A percentile compares a stretch with the other conserved stretches of the same genome.
phyloP scores from a whole-genome alignment of 2,113 vertebrate species.

The Mus pahari region DNA sequence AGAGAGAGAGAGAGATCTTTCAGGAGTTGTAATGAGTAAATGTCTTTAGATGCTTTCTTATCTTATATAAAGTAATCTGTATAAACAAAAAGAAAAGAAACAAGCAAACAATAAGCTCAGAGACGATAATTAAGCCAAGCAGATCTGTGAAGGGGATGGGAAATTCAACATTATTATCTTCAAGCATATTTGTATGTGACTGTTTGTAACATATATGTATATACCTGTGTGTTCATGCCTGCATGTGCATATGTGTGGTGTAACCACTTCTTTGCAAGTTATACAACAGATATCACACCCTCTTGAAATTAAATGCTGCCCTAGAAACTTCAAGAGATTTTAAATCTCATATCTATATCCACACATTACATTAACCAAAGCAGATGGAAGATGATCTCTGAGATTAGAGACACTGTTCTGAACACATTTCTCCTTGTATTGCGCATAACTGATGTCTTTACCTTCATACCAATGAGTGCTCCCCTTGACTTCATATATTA shows the following conservation, averaged over 20 bases:
- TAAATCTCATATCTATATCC: constrained; percentile 66
- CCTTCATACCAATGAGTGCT: not conserved
- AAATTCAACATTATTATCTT: constrained; percentile 12
- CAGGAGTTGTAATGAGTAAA: not conserved
- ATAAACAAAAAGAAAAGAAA: not conserved
- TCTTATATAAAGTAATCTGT: not conserved
- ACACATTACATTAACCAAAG: constrained; percentile 53
- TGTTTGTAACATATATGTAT: not conserved
- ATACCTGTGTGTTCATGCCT: not conserved
- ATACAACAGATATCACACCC: constrained; percentile 57
- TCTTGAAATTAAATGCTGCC: constrained; percentile 59
- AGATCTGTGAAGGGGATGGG: not conserved
- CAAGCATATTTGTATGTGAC: not conserved
- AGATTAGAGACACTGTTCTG: constrained; percentile 32
- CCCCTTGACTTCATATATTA: constrained; percentile 10
- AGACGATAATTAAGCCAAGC: not conserved
- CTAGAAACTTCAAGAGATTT: constrained; percentile 65
- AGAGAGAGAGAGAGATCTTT: not conserved
- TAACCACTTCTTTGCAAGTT: constrained; percentile 59
- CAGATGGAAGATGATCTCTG: constrained; percentile 33
- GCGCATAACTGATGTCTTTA: not conserved
- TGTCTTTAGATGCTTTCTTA: not conserved
- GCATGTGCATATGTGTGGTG: too few relatives aligned
- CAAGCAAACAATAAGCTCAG: constrained; percentile 32
- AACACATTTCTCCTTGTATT: not conserved